Base-by-base conservation (phyloP, 2,888 invertebrate species). In the Alviniconcha strummeri region DNA sequence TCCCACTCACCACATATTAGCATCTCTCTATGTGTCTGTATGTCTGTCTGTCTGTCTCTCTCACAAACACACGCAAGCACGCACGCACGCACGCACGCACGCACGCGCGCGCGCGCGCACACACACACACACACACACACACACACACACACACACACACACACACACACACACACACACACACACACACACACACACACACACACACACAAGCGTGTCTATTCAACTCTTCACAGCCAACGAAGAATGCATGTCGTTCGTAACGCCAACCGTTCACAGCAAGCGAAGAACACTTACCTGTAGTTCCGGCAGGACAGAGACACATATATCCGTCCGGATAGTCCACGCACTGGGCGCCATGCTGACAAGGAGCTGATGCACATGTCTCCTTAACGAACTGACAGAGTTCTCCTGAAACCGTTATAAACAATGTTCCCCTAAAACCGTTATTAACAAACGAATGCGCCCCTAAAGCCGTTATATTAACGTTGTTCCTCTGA, bases 281-380 rank as follows among this genome's bases (percentile, higher is more conserved):
- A 36, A 36, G 36, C 36, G 7, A 52, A 52, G 36, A 4, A 13
- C n/a, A n/a, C 19, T n/a, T 56, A 77, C 77, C 77, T 57, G 54
- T 55, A 4, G 77, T 19, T 8, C 77, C 77, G 13, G 56, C 77
- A 7, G 77, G 77, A 57, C 77, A 77, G 19, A 77, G 4, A 19
- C 83, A 83, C 57, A 15, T 7, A n/a, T 72, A 83, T 57, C 54
- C 78, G 15, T 74, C 79, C 0, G 17, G 17, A 13, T 57, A 55
- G 36, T 83, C 80, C 15, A 72, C 57, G 19, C 83, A 83, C 74
- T 57, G 57, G 11, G 55, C 77, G 77, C 77, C 77, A 36, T 77
- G 15, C 19, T 77, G 57, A 77, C 77, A 77, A 15, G 77, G 77
- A 6, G n/a, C 6, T 8, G 57, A 77, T 0, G 56, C 56, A 57